phyloP scores from a whole-genome alignment of 1,140 invertebrate species.

The Trachelipus rathkii region DNA sequence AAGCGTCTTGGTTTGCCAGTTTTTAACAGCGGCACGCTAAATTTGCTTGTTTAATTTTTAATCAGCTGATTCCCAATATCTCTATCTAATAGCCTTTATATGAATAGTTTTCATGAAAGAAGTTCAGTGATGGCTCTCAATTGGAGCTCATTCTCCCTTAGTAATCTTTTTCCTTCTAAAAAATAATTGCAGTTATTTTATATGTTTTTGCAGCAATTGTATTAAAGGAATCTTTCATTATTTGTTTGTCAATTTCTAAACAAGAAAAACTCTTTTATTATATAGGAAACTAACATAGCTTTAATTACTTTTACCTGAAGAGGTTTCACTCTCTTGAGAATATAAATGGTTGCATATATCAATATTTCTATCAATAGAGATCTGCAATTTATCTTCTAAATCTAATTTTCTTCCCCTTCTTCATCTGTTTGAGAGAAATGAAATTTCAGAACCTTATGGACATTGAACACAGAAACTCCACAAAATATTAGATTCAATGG shows the following conservation, averaged over 20 bases:
- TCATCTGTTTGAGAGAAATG: not conserved
- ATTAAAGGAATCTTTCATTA: no score
- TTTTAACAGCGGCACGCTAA: not conserved
- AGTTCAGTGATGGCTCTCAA: conserved; percentile 2
- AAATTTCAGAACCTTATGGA: no score
- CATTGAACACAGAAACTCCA: no score
- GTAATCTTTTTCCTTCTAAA: not conserved
- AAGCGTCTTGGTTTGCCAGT: not conserved
- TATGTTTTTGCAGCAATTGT: no score
- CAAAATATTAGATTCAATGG: no score
- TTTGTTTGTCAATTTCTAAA: no score
- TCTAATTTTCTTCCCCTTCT: not conserved
- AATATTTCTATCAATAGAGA: not conserved
- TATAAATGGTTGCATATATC: not conserved
- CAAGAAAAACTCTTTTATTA: no score
- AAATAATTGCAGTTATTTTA: no score
- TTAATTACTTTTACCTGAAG: not conserved
- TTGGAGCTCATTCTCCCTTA: conserved; percentile 20
- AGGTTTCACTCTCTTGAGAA: not conserved
- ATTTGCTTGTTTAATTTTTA: conserved; percentile 20
- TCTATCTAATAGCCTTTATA: conserved; percentile 10
- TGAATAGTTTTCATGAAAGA: conserved; percentile 20
- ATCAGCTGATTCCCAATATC: conserved; percentile 21
- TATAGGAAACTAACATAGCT: no score
- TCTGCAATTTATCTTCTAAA: conserved; percentile 5